Evolutionary conservation across 2,113 vertebrate species (phyloP).

Genomic region (Chloropsis cyanopogon): DNA sequence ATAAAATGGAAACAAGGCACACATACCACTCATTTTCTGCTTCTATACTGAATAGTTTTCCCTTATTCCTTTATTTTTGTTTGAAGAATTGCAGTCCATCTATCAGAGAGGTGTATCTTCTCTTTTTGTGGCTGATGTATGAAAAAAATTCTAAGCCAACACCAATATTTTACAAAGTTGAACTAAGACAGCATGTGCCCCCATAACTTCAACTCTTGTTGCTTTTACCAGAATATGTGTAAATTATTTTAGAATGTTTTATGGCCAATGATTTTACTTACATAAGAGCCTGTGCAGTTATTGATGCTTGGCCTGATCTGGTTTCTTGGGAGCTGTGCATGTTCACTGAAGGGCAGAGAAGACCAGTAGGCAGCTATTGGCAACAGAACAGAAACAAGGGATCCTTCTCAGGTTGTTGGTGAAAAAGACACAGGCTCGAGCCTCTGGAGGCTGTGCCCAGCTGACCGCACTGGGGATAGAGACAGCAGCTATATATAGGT

Average conservation of each 20-base stretch:
- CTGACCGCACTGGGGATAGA: not conserved
- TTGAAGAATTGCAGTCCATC: not conserved
- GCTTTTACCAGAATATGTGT: not conserved
- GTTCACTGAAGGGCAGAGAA: not conserved
- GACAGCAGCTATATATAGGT: not conserved
- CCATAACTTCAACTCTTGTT: not conserved
- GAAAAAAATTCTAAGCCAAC: not conserved
- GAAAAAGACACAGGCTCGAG: not conserved
- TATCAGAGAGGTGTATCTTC: not conserved
- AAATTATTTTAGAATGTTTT: not conserved
- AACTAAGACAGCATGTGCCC: not conserved
- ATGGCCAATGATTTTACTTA: not conserved
- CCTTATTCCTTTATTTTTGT: not conserved
- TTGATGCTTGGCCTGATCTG: not conserved
- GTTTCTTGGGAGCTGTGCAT: not conserved
- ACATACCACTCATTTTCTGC: not conserved
- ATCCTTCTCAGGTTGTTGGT: not conserved
- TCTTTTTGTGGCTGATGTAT: not conserved
- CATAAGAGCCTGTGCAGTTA: not conserved
- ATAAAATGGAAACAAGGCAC: not conserved
- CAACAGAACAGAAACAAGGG: not conserved
- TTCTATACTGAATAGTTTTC: not conserved
- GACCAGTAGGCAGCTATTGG: not conserved
- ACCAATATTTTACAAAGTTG: not conserved
- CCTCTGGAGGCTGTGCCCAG: not conserved